phyloP scores from a whole-genome alignment of 2,888 invertebrate species.

The Romanomermis culicivorax region DNA sequence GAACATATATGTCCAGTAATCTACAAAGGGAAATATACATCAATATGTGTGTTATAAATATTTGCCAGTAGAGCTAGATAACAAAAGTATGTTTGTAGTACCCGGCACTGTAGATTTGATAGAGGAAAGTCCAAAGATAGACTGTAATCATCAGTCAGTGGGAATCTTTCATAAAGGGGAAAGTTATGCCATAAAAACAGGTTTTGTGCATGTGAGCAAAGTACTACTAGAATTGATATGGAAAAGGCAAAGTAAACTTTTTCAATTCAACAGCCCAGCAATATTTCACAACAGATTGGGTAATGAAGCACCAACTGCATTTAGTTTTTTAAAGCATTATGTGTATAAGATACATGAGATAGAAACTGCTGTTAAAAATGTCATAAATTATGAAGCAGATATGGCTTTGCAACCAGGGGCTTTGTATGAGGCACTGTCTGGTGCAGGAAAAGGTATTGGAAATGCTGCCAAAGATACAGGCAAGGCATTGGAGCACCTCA shows the following conservation, averaged over 20 bases:
- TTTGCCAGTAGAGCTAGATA: too few relatives aligned
- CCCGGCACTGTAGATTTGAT: too few relatives aligned
- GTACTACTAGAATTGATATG: not conserved
- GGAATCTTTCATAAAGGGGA: too few relatives aligned
- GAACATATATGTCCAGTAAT: too few relatives aligned
- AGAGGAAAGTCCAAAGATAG: too few relatives aligned
- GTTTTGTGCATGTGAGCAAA: not conserved
- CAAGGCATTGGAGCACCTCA: not conserved
- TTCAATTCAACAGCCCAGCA: not conserved
- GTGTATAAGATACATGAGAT: not conserved
- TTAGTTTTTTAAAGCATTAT: not conserved
- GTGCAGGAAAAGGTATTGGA: not conserved
- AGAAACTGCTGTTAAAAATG: not conserved
- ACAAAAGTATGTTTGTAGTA: too few relatives aligned
- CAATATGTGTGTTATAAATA: too few relatives aligned
- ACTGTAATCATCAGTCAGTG: too few relatives aligned
- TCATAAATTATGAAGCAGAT: not conserved
- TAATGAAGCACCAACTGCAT: not conserved
- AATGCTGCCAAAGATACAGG: not conserved
- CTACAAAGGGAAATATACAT: too few relatives aligned
- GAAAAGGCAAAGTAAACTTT: not conserved
- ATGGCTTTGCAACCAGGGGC: not conserved
- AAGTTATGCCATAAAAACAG: not conserved
- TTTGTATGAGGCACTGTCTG: not conserved
- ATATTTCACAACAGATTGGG: not conserved